Evolutionary conservation across 2,797 vertebrate genomes (phyloP).

Genomic region (Rhodeus uyekii): DNA sequence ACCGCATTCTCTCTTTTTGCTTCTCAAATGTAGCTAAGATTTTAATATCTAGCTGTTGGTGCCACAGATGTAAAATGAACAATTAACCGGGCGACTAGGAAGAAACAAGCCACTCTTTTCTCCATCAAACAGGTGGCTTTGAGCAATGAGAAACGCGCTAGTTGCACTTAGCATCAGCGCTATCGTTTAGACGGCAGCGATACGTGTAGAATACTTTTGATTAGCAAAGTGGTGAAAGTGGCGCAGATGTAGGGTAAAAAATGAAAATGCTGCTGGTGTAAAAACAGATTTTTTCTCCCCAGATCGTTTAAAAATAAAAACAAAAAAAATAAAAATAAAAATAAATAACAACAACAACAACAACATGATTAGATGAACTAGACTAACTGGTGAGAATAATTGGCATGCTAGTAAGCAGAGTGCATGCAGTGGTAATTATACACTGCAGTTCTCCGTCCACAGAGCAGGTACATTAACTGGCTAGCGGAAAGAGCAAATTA

Average conservation of each 20-base stretch:
- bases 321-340: not conserved
- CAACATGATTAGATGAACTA: constrained; percentile 63
- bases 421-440: constrained; percentile 69
- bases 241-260: not conserved
- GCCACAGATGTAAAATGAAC: constrained; percentile 39
- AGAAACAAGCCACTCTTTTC: constrained; percentile 27
- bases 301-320: constrained; percentile 54
- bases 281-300: not conserved
- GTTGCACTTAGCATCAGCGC: constrained; percentile 9
- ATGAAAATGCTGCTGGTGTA: constrained; percentile 5
- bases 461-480: constrained; percentile 70
- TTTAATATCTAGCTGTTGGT: constrained; percentile 19
- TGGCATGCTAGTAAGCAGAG: constrained; percentile 63
- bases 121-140: constrained; percentile 54
- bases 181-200: not conserved
- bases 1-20: constrained; percentile 2
- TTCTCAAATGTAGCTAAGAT: constrained; percentile 37
- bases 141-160: constrained; percentile 36
- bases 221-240: not conserved
- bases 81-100: constrained; percentile 36
- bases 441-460: constrained; percentile 63
- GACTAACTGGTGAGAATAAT: constrained; percentile 72
- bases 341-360: constrained; percentile 24
- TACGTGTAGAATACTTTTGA: not conserved
- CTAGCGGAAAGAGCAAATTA: constrained; percentile 69